Percentiles rank a stretch among this genome's conserved stretches.
Conservation (phyloP, 2,888 invertebrate species). For the Latheticus oryzae region DNA sequence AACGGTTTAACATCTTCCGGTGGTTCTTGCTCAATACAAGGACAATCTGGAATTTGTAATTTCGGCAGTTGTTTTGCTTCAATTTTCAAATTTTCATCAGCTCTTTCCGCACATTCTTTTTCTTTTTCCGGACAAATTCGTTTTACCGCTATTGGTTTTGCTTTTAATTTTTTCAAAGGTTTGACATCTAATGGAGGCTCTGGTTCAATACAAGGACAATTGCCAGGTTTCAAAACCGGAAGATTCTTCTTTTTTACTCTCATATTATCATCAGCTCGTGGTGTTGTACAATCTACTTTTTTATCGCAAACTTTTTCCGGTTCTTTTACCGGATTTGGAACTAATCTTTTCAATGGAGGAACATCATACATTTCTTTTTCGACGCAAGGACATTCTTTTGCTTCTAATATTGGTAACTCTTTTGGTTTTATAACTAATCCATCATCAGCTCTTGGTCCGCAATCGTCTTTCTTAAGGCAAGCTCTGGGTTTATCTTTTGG, state of each 20-base stretch:
- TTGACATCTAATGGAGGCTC: conserved; percentile 22
- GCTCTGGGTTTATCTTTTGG: conserved; percentile 18
- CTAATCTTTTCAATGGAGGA: conserved; percentile 33
- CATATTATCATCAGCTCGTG: conserved; percentile 40
- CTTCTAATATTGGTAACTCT: conserved; percentile 46
- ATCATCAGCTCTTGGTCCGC: conserved; percentile 40
- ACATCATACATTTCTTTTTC: conserved; percentile 46
- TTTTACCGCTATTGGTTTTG: conserved; percentile 21
- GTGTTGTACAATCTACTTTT: conserved; percentile 21
- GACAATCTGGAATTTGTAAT: conserved; percentile 23
- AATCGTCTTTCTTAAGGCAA: conserved; percentile 8
- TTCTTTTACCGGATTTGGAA: conserved; percentile 23
- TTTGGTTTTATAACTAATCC: conserved; percentile 39
- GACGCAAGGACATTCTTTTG: conserved; percentile 51
- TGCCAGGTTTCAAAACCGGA: conserved; percentile 33
- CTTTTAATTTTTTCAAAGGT: conserved; percentile 33
- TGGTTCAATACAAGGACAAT: conserved; percentile 37
- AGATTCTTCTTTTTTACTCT: conserved; percentile 37
- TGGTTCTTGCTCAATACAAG: conserved; percentile 21
- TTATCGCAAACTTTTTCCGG: conserved; percentile 17
- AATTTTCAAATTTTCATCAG: conserved; percentile 31
- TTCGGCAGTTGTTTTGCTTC: conserved; percentile 25
- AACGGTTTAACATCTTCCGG: conserved; percentile 23
- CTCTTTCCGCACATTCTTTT: conserved; percentile 1
- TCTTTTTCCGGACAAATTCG: conserved; percentile 14